Evolutionary conservation across 1,140 invertebrate species (phyloP), one percentile per base, ranked within the genome.

Genomic region (Drosophila mauritiana): DNA sequence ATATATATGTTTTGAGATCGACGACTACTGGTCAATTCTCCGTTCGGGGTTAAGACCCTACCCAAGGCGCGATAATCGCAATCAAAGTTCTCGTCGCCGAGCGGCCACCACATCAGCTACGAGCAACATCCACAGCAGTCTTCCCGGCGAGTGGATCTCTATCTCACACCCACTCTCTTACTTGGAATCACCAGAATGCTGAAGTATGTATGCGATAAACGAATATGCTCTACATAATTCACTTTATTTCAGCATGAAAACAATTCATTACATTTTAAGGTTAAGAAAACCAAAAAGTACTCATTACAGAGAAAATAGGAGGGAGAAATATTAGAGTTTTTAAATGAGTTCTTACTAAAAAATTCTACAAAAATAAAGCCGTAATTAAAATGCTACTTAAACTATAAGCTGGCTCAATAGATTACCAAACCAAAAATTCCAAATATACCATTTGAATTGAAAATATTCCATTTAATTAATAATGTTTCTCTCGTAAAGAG

Each of bases 1-100:
- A 31, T 58, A 59, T 43, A 39, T 46, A 48, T 34, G 63, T 51
- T 48, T 70, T 11, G 25, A 34, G 48, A 51, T 70, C 49, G 55
- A 34, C 31, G 31, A 36, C 49, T 52, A 48, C 63, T 81, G 74
- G 83, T 59, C 81, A 75, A 48, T 78, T 78, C 78, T 86, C 83
- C 49, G 72, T 59, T 57, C 73, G 83, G 61, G 84, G 84, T 88
- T 80, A 84, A 84, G 80, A 88, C 84, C 84, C 84, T 78, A 63
- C 22, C 22, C 20, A 68, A 73, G 73, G 76, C 80, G 80, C 84
- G 83, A 88, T 88, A 88, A 88, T 88, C 73, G 63, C 55, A 89
- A 88, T 88, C 83, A 81, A 59, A 51, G 61, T 68, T 83, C 55
- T 54, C 57, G 72, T 40, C 52, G 61, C 51, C 43, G 58, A 53